These are phyloP conservation scores for Lithophane ornitopus DNA, from an alignment of 2,888 invertebrate genomes.

Conservation along the genomic window DNA sequence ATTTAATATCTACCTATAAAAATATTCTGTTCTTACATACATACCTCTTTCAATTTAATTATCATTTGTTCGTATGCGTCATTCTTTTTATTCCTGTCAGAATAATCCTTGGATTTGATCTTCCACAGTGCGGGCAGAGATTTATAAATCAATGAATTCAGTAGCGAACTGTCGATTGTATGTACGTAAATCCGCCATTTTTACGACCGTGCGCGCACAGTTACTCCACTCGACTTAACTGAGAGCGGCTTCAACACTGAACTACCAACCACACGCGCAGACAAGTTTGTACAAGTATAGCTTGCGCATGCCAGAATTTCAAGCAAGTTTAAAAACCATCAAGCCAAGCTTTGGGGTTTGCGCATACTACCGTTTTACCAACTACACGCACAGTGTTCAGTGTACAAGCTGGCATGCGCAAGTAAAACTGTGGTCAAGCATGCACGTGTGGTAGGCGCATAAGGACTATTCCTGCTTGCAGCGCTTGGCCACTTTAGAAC, in stretches of 20 bases:
- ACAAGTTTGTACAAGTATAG: not conserved
- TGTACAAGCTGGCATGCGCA: not conserved
- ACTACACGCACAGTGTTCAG: not conserved
- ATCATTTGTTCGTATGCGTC: slow-evolving; percentile 3
- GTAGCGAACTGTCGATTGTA: too few relatives aligned
- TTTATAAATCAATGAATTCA: too few relatives aligned
- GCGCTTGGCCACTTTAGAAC: too few relatives aligned
- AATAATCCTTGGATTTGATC: slow-evolving; percentile 2
- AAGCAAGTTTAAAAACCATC: not conserved
- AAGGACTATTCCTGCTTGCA: too few relatives aligned
- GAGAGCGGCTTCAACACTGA: too few relatives aligned
- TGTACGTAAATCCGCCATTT: too few relatives aligned
- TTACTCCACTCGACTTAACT: too few relatives aligned
- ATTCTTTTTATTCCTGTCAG: not conserved
- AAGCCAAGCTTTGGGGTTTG: not conserved
- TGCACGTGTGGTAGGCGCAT: too few relatives aligned
- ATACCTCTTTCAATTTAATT: slow-evolving; percentile 3
- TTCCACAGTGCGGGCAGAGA: not conserved
- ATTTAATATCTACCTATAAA: not conserved
- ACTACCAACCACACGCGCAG: too few relatives aligned
- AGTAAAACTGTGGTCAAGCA: too few relatives aligned
- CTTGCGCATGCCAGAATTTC: not conserved
- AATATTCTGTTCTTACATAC: not conserved
- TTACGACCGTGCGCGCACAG: too few relatives aligned
- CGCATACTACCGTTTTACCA: not conserved